Base-by-base conservation (phyloP, 35 echinoderm and acorn worm species). In the Ophioderma brevispina region DNA sequence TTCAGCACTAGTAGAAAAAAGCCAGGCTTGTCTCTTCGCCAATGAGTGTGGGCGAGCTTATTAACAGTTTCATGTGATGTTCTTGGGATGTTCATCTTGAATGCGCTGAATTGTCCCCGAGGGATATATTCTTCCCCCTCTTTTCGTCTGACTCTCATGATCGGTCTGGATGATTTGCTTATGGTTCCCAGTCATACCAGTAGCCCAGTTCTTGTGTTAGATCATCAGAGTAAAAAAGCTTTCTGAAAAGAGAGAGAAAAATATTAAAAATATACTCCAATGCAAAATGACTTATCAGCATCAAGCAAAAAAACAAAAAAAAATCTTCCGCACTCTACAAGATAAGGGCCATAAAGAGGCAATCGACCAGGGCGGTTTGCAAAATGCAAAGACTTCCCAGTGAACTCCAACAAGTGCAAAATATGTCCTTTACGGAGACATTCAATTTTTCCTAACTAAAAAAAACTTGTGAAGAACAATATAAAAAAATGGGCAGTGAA, bases 11-110 rank as follows among this genome's bases (percentile, higher is more conserved):
- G 76, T 94, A 99, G 85, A 99, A 99, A 78, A 99, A 99, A 43
- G 94, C 97, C 50, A 95, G 97, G 31, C 97, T 92, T 0, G 89
- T 91, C 78, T 99, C 97, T 82, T 95, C 93, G 28, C 94, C 97
- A 3, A 94, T 88, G 5, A 99, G 85, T 0, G 75, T 56, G 21
- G 97, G 87, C 14, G 97, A 89, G 28, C n/a, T n/a, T 91, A 21
- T 95, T 99, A 32, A 93, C 96, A 23, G 64, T 40, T 25, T 86
- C 82, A 32, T 30, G 31, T 14, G 36, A 35, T 33, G 32, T 55
- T 3, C 76, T 18, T 31, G 87, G n/a, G 41, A 43, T 34, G 49
- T 78, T 34, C 37, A 77, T 1, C 75, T 82, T 50, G 78, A 75
- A 34, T 85, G 82, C 28, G 63, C 76, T 33, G 90, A 85, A 82